These are phyloP conservation scores for Doris montereyensis DNA, from an alignment of 2,888 invertebrate genomes.

Conservation along the genomic window DNA sequence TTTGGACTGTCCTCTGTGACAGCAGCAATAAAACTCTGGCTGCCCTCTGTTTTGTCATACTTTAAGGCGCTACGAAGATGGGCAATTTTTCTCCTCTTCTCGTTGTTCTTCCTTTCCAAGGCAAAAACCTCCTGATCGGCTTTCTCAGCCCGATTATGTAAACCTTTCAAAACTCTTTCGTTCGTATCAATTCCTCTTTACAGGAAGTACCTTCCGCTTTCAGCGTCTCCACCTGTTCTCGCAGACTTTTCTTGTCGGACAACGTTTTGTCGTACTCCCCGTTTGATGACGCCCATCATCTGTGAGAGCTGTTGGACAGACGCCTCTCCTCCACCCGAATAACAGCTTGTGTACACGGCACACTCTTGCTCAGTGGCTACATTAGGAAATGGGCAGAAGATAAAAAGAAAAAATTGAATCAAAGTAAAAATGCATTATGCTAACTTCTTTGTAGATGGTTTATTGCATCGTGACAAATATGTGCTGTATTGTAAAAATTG, in stretches of 20 bases:
- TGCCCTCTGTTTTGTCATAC: constrained; percentile 48
- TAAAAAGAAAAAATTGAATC: too few relatives aligned
- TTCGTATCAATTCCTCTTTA: constrained; percentile 53
- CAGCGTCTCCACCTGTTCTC: constrained; percentile 51
- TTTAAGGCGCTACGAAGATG: constrained; percentile 49
- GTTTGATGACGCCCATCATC: constrained; percentile 62
- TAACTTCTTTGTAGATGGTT: too few relatives aligned
- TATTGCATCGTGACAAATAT: too few relatives aligned
- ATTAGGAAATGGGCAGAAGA: too few relatives aligned
- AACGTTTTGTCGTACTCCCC: constrained; percentile 63
- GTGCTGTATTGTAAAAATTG: too few relatives aligned
- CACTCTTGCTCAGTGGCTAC: too few relatives aligned
- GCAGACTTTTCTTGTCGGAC: constrained; percentile 55
- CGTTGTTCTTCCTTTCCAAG: constrained; percentile 53
- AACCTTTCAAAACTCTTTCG: constrained; percentile 59
- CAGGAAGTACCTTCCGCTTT: constrained; percentile 45
- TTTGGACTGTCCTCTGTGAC: constrained; percentile 53
- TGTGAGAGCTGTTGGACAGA: constrained; percentile 56
- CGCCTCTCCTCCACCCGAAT: too few relatives aligned
- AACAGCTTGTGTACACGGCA: too few relatives aligned
- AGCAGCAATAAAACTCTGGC: constrained; percentile 54
- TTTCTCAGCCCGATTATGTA: constrained; percentile 49
- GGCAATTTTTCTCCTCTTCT: constrained; percentile 49
- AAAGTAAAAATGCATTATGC: too few relatives aligned
- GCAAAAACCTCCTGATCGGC: constrained; percentile 26